Evolutionary conservation across 2,113 vertebrate genomes (phyloP).

Genomic region (Cacatua alba): DNA sequence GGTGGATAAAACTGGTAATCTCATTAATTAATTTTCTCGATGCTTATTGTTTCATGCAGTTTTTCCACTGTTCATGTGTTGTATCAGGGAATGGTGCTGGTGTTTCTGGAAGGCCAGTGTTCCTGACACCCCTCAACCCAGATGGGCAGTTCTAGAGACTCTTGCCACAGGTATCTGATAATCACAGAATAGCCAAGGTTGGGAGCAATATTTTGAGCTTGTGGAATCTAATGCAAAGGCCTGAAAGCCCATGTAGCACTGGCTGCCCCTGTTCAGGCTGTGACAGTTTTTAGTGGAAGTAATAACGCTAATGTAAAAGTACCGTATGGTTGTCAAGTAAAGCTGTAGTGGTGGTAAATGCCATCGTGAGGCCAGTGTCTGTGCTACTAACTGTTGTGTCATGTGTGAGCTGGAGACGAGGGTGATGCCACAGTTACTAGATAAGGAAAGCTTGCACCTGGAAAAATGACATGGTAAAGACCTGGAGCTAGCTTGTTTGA

Average conservation of each 20-base stretch:
- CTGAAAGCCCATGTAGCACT: accelerated
- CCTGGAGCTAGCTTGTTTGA: neutral
- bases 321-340: neutral
- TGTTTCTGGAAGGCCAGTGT: neutral
- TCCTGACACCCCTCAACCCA: neutral
- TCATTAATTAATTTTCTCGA: neutral
- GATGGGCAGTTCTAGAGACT: neutral
- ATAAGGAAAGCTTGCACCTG: neutral
- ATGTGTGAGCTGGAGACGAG: neutral
- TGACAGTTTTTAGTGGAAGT: neutral
- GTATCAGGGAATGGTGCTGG: neutral
- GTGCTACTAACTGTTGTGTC: accelerated
- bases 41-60: neutral
- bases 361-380: neutral
- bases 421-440: neutral
- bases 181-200: neutral
- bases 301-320: neutral
- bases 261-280: neutral
- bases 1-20: neutral
- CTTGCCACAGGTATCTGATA: neutral
- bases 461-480: neutral
- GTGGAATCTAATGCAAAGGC: neutral
- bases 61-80: neutral
- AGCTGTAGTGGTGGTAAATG: neutral
- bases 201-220: neutral